Evolutionary conservation across 2,888 invertebrate species (phyloP), one percentile per base, ranked within the genome.

Genomic region (Macaria notata): DNA sequence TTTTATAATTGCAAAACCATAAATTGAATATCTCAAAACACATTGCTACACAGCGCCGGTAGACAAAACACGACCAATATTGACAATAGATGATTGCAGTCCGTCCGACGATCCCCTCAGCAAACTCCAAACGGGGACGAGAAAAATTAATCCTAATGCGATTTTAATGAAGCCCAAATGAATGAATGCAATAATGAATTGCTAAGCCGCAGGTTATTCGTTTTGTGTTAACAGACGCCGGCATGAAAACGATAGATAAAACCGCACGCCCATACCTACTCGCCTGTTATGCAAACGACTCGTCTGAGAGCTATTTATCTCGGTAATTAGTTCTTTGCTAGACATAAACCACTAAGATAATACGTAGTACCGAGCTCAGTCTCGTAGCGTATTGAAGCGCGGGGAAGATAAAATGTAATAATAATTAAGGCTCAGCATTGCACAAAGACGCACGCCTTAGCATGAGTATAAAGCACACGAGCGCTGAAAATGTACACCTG

Each of bases 81-180:
- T 91, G 88, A 89, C 90, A 83, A 74, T 83, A 76, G 87, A 82
- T 84, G 89, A 91, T 90, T 90, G 88, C 87, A 83, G 76, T 74
- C 70, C 81, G 86, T 81, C 86, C 82, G 77, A 78, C 80, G 75
- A 86, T 83, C 86, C 88, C 89, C 87, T 86, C 78, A 78, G 86
- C 85, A 84, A 86, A 86, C 87, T 83, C 83, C 78, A 90, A 90
- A 88, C 79, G 78, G 86, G 89, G 86, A 88, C 84, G 89, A 87
- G 88, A 90, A 90, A 89, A 89, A 91, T 88, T 91, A 91, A 91
- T 90, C 91, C 90, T 90, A 91, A 91, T 90, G 86, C 90, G 90
- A 90, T 90, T 89, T 91, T 91, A 91, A 91, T 91, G 90, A 91
- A 90, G 85, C 83, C 81, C 79, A 86, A 89, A 87, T 85, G 85